These are phyloP conservation scores for Gadopsis marmoratus DNA, from an alignment of 2,797 vertebrate species.

Conservation along the genomic window DNA sequence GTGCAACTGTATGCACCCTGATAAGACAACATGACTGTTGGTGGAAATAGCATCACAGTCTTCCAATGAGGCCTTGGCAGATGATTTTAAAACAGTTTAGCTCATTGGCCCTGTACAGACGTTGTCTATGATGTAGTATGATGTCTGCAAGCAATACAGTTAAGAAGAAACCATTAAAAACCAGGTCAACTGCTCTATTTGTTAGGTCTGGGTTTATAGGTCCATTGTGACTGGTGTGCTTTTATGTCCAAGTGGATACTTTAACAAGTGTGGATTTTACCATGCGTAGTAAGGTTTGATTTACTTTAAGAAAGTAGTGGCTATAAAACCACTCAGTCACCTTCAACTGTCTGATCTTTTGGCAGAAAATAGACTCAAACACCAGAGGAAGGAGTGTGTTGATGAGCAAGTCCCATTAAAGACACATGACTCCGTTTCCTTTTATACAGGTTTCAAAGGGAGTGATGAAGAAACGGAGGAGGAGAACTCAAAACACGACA, in stretches of 20 bases:
- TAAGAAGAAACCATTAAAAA: constrained; percentile 30
- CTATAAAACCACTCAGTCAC: constrained; percentile 55
- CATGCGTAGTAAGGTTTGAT: constrained; percentile 44
- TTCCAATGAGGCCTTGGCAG: constrained; percentile 30
- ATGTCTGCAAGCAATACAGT: constrained; percentile 13
- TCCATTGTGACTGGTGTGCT: constrained; percentile 43
- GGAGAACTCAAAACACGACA: constrained; percentile 41
- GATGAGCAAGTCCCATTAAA: constrained; percentile 21
- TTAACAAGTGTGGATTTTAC: constrained; percentile 60
- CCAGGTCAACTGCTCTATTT: constrained; percentile 32
- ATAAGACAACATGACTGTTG: constrained; percentile 41
- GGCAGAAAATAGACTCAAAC: constrained; percentile 47
- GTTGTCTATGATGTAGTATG: not conserved
- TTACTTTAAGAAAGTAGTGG: constrained; percentile 51
- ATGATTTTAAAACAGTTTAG: constrained; percentile 20
- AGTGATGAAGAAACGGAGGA: constrained; percentile 29
- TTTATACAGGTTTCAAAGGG: constrained; percentile 27
- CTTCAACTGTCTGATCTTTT: constrained; percentile 50
- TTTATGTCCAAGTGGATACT: constrained; percentile 61
- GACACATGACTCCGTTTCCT: constrained; percentile 22
- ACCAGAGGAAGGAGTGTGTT: constrained; percentile 38
- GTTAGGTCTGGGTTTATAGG: constrained; percentile 42
- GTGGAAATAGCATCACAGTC: constrained; percentile 35
- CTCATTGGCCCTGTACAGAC: constrained; percentile 14
- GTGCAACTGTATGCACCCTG: constrained; percentile 48